phyloP scores from a whole-genome alignment of 2,113 vertebrate genomes.

The Neodon shergylaensis region DNA sequence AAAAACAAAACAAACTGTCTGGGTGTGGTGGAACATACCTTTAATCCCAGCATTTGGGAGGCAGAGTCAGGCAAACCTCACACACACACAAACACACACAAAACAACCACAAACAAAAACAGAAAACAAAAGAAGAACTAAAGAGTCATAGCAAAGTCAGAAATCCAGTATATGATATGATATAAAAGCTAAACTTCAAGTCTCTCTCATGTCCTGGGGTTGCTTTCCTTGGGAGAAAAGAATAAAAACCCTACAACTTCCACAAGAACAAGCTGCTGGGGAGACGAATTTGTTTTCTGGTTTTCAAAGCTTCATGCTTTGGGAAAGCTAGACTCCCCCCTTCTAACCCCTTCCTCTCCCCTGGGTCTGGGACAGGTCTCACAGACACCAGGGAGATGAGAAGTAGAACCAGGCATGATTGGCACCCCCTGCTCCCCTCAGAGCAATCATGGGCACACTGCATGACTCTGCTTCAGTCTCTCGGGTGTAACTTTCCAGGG shows the following conservation, averaged over 20 bases:
- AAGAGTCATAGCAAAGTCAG: not conserved
- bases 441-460: rapidly evolving
- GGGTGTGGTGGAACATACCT: not conserved
- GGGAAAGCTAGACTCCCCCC: not conserved
- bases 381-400: not conserved
- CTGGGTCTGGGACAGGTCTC: not conserved
- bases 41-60: not conserved
- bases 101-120: not conserved
- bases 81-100: too few relatives aligned
- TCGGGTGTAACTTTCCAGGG: not conserved
- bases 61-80: not conserved
- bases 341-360: not conserved
- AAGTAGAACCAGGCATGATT: too few relatives aligned
- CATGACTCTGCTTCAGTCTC: not conserved
- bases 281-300: not conserved
- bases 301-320: not conserved
- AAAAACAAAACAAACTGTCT: not conserved
- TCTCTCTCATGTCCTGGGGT: not conserved
- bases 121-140: not conserved
- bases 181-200: not conserved
- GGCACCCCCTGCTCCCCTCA: too few relatives aligned
- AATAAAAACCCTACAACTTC: not conserved
- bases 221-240: not conserved
- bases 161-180: not conserved
- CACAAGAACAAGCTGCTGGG: not conserved